Conservation (phyloP, 2,797 vertebrate species). For the Helicolenus hilgendorfi region DNA sequence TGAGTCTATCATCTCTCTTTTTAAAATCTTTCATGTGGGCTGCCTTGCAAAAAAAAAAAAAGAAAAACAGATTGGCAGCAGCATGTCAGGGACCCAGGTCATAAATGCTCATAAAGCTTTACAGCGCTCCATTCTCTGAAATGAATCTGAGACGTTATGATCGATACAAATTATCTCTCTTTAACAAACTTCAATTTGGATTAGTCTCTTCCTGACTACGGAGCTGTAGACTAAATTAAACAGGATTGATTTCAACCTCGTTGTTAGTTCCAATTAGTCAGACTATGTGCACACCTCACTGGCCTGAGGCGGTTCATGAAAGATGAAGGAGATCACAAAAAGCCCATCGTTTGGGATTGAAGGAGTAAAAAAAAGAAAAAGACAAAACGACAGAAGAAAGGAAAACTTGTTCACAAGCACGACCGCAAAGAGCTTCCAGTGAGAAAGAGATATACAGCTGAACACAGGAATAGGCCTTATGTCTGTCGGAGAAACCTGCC, state of each 20-base stretch:
- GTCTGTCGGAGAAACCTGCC: background rate
- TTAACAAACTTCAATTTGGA: background rate
- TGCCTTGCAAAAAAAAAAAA: background rate
- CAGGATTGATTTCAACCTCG: background rate
- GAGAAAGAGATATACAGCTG: background rate
- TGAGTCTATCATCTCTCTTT: constrained; percentile 23
- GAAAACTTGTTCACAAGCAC: background rate
- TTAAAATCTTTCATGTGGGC: constrained; percentile 26
- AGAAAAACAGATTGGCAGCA: background rate
- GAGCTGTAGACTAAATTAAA: constrained; percentile 16
- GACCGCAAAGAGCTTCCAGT: background rate
- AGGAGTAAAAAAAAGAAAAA: background rate
- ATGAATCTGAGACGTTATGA: background rate
- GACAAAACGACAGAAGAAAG: background rate
- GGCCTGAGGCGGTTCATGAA: background rate
- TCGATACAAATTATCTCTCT: background rate
- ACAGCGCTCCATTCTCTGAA: background rate
- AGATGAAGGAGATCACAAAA: constrained; percentile 7
- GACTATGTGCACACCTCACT: background rate
- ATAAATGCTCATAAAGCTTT: background rate
- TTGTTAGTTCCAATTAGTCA: constrained; percentile 6
- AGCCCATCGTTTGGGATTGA: background rate
- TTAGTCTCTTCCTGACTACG: background rate
- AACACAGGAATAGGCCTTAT: background rate
- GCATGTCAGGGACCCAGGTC: background rate